Percentiles rank a stretch among this genome's conserved stretches.
Evolutionary conservation across 2,888 invertebrate genomes (phyloP).

Genomic region (Leucophora obtusa): DNA sequence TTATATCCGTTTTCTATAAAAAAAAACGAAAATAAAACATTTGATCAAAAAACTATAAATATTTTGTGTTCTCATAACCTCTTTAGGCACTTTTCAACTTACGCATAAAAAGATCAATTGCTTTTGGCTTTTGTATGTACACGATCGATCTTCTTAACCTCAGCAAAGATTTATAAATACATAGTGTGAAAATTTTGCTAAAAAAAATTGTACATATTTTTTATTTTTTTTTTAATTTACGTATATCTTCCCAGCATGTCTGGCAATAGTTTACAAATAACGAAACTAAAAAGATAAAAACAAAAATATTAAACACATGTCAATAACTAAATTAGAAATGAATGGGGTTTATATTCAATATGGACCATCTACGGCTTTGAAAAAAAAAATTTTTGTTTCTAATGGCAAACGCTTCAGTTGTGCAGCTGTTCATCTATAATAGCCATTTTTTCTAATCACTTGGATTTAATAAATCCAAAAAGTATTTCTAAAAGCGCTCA

Average conservation of each 20-base stretch:
- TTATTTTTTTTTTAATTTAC: neutral
- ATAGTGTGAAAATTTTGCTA: constrained; percentile 49
- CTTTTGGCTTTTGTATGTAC: neutral
- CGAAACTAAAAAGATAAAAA: neutral
- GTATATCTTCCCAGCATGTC: constrained; percentile 4
- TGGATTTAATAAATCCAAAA: no score
- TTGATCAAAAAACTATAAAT: constrained; percentile 47
- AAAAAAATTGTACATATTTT: constrained; percentile 19
- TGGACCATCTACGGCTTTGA: no score
- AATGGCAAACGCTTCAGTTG: no score
- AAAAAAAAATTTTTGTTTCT: no score
- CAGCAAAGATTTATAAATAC: constrained; percentile 36
- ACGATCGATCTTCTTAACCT: constrained; percentile 49
- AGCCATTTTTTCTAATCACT: no score
- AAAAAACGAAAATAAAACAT: neutral
- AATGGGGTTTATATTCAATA: no score
- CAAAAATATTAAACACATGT: neutral
- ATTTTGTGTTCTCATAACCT: constrained; percentile 60
- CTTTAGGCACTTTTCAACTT: constrained; percentile 47
- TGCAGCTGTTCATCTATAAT: no score
- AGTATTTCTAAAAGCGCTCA: no score
- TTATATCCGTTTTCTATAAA: constrained; percentile 1
- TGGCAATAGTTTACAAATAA: neutral
- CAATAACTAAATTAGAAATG: neutral
- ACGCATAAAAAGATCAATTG: constrained; percentile 9